Conservation (phyloP, 2,797 vertebrate genomes). For the Phoeniculus purpureus region DNA sequence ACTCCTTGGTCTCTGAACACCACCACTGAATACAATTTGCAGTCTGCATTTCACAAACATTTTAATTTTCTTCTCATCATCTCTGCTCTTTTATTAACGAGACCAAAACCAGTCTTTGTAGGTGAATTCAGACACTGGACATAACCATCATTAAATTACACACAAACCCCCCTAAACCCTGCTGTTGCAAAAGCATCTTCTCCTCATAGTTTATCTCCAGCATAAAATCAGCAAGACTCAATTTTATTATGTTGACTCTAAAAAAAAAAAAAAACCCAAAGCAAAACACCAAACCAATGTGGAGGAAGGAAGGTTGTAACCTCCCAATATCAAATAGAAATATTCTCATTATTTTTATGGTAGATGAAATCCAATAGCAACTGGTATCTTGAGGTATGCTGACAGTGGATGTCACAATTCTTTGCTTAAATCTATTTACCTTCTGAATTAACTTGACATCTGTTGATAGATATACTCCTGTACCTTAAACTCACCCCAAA, state of each 20-base stretch:
- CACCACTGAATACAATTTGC: background rate
- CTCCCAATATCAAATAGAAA: constrained; percentile 61
- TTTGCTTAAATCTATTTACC: constrained; percentile 53
- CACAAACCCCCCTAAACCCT: constrained; percentile 37
- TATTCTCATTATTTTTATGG: constrained; percentile 65
- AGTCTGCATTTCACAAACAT: background rate
- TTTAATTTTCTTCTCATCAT: constrained; percentile 1
- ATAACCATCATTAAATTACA: constrained; percentile 35
- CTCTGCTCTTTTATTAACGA: background rate
- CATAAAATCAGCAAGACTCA: constrained; percentile 67
- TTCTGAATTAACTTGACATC: constrained; percentile 64
- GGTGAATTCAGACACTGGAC: constrained; percentile 47
- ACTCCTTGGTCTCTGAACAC: background rate
- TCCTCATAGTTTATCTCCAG: constrained; percentile 76
- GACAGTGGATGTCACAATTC: constrained; percentile 58
- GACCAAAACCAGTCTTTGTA: constrained; percentile 24
- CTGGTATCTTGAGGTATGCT: constrained; percentile 51
- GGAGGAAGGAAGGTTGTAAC: constrained; percentile 65
- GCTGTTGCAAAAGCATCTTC: constrained; percentile 66
- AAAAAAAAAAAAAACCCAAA: constrained; percentile 4
- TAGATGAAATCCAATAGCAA: constrained; percentile 65
- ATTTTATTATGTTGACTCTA: constrained; percentile 82
- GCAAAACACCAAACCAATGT: constrained; percentile 57
- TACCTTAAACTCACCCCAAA: constrained; percentile 26
- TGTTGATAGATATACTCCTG: constrained; percentile 52